These are phyloP conservation scores for Callyntrura sp. DNA, from an alignment of 2,888 invertebrate species.

Conservation along the genomic window DNA sequence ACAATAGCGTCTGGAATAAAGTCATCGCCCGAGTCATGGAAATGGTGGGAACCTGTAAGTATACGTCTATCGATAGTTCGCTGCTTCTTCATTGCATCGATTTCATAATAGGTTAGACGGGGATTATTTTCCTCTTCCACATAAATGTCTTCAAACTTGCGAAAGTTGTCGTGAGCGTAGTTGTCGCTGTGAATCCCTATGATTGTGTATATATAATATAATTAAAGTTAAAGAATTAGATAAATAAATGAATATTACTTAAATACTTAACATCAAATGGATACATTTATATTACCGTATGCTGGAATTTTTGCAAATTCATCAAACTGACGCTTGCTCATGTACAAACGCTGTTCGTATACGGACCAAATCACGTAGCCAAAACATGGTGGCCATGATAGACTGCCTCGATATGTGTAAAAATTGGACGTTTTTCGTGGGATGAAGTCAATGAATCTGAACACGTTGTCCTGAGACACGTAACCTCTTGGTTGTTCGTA, in stretches of 20 bases:
- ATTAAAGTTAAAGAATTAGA: no score
- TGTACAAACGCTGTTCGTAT: conserved; percentile 39
- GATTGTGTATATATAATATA: no score
- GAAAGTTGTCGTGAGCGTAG: not conserved
- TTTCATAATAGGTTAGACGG: not conserved
- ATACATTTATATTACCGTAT: no score
- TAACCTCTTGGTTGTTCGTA: conserved; percentile 39
- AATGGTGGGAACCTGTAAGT: conserved; percentile 4
- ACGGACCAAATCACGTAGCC: conserved; percentile 62
- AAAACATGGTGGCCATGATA: conserved; percentile 57
- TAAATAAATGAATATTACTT: no score
- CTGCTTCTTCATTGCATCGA: not conserved
- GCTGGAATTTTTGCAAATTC: conserved; percentile 51
- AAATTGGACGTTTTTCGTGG: conserved; percentile 11
- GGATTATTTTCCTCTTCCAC: conserved; percentile 45
- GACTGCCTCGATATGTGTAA: conserved; percentile 64
- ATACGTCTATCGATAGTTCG: conserved; percentile 40
- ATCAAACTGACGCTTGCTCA: conserved; percentile 56
- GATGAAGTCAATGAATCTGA: conserved; percentile 60
- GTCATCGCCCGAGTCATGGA: not conserved
- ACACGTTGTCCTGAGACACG: conserved; percentile 28
- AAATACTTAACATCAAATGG: no score
- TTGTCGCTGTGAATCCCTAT: conserved; percentile 24
- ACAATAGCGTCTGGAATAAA: not conserved
- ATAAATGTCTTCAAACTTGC: conserved; percentile 10